A percentile compares a stretch with the other conserved stretches of the same genome.
phyloP scores from a whole-genome alignment of 2,113 vertebrate genomes.

The Pollimyrus isidori region DNA sequence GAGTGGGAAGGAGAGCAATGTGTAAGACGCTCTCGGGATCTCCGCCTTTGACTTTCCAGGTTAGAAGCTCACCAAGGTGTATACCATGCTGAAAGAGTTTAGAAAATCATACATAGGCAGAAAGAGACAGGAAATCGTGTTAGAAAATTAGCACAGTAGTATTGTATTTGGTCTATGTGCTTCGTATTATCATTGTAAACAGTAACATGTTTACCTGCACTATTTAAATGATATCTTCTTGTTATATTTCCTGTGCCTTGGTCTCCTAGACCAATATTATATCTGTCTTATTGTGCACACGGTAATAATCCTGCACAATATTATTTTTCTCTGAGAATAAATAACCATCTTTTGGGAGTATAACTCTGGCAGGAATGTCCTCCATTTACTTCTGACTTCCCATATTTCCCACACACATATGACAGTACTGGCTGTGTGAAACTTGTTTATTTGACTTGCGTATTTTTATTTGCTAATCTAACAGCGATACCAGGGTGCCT shows the following conservation, averaged over 20 bases:
- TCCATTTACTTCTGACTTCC: neutral
- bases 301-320: neutral
- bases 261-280: neutral
- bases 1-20: conserved; percentile 23
- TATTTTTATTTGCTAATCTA: conserved; percentile 1
- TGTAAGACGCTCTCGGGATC: conserved; percentile 24
- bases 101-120: conserved; percentile 10
- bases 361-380: neutral
- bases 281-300: neutral
- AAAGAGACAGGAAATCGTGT: conserved; percentile 4
- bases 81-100: conserved; percentile 57
- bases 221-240: neutral
- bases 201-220: neutral
- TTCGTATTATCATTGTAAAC: neutral
- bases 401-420: neutral
- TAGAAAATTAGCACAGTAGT: neutral
- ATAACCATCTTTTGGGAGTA: conserved; percentile 1
- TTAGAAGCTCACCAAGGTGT: conserved; percentile 71
- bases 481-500: neutral
- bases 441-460: neutral
- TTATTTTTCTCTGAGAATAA: neutral
- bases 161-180: neutral
- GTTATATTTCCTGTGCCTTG: neutral
- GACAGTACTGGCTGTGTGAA: neutral
- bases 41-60: conserved; percentile 15